phyloP scores from a whole-genome alignment of 2,888 invertebrate species.

The Hedychridium roseum region DNA sequence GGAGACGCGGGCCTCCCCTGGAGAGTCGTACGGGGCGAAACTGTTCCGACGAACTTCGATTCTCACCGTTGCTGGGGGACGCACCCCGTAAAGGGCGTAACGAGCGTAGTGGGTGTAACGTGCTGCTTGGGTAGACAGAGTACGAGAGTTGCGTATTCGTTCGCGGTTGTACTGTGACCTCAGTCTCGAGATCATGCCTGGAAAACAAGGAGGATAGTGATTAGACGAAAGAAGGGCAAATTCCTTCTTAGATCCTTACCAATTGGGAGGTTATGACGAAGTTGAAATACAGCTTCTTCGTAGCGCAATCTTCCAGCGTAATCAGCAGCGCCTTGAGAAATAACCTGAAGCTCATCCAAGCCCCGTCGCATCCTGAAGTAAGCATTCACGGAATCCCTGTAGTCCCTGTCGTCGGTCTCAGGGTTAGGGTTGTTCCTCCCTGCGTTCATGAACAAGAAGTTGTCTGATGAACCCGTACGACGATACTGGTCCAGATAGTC shows the following conservation, averaged over 20 bases:
- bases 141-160: too few species aligned
- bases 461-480: background rate
- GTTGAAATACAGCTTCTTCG: background rate
- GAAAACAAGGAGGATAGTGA: too few species aligned
- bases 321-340: too few species aligned
- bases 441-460: constrained; percentile 8
- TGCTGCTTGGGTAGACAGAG: too few species aligned
- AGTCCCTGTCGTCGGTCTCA: background rate
- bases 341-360: too few species aligned
- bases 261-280: constrained; percentile 8
- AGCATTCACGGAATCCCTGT: constrained; percentile 2
- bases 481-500: constrained; percentile 6
- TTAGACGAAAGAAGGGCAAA: too few species aligned
- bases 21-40: constrained; percentile 31
- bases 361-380: constrained; percentile 18
- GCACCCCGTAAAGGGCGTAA: too few species aligned
- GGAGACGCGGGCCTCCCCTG: too few species aligned
- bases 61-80: constrained; percentile 31
- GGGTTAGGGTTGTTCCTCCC: background rate
- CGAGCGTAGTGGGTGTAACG: too few species aligned
- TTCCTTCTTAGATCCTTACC: too few species aligned
- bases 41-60: constrained; percentile 42
- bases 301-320: background rate
- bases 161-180: too few species aligned
- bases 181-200: too few species aligned